Base-by-base conservation (phyloP, 2,113 vertebrate species). In the Prolemur simus region DNA sequence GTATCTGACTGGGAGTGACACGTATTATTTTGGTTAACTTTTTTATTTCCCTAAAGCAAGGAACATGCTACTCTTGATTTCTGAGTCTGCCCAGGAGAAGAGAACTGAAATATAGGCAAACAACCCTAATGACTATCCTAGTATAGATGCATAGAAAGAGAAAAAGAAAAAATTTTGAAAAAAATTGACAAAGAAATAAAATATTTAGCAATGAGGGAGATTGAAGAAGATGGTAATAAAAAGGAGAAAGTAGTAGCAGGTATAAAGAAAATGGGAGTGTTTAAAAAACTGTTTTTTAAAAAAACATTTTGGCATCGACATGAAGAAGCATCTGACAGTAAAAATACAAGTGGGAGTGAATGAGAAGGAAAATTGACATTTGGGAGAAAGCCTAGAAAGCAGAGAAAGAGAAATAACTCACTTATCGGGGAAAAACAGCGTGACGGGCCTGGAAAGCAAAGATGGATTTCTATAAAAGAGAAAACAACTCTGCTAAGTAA, bases 321-420 rank as follows among this genome's bases (percentile, higher is more conserved):
- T 58, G 42, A 96, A 78, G 90, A 90, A 95, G 64, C 96, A 98
- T 96, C 96, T 97, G 92, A 97, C 89, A 95, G 96, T 86, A 97
- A 63, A 94, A 97, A 96, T 96, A 82, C 68, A 90, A 89, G 94
- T 96, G 95, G 97, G 96, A 97, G 95, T 91, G 76, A 97, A 76
- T 93, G 87, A 95, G 90, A 91, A 23, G 78, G 80, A 91, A 95
- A 97, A 92, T 23, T 97, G 97, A 96, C 96, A 96, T 92, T 97
- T 98, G 96, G 96, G 95, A 97, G 64, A 56, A 89, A 94, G 95
- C 97, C 96, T 97, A 93, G 94, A 97, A 96, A 97, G 91, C 95
- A 92, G 74, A 96, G 91, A 89, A 68, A 83, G 80, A 86, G 66
- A 78, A 95, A 96, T 37, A 84, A 95, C 47, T 92, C 77, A 93